Evolutionary conservation across 2,797 vertebrate genomes (phyloP).

Genomic region (Fistularia commersonii): DNA sequence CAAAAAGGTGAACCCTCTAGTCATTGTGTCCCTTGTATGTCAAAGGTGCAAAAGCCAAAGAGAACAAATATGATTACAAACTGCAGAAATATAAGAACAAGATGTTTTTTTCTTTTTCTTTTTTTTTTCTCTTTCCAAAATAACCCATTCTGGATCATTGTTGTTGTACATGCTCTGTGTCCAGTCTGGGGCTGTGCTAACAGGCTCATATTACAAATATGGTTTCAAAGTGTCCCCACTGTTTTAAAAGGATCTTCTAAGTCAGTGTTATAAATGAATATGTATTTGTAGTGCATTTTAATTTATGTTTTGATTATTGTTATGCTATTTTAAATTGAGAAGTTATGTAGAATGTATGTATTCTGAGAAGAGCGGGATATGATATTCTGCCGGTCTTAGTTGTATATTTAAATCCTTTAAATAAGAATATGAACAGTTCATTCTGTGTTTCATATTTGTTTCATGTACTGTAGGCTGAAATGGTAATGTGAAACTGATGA

Average conservation of each 20-base stretch:
- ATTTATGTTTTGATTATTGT: conserved; percentile 77
- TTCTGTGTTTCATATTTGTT: conserved; percentile 62
- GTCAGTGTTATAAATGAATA: conserved; percentile 56
- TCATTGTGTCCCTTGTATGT: background rate
- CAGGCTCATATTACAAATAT: conserved; percentile 17
- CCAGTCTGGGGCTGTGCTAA: too few species aligned
- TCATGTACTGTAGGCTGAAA: conserved; percentile 62
- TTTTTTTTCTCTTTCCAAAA: background rate
- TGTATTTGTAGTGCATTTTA: conserved; percentile 69
- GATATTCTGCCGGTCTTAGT: conserved; percentile 62
- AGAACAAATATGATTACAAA: conserved; percentile 9
- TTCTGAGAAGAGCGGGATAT: conserved; percentile 51
- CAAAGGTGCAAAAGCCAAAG: conserved; percentile 44
- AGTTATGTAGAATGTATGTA: conserved; percentile 64
- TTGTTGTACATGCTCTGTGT: conserved; percentile 2
- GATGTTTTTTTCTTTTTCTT: conserved; percentile 25
- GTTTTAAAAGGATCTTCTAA: conserved; percentile 63
- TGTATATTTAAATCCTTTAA: conserved; percentile 71
- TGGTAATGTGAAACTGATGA: conserved; percentile 30
- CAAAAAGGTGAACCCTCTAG: conserved; percentile 48
- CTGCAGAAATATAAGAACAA: conserved; percentile 3
- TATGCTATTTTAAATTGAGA: conserved; percentile 69
- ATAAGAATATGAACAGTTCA: conserved; percentile 47
- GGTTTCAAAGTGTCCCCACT: conserved; percentile 29
- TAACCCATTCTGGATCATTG: conserved; percentile 2